Conservation (phyloP, 2,888 invertebrate species). For the Mesorhabditis spiculigera region DNA sequence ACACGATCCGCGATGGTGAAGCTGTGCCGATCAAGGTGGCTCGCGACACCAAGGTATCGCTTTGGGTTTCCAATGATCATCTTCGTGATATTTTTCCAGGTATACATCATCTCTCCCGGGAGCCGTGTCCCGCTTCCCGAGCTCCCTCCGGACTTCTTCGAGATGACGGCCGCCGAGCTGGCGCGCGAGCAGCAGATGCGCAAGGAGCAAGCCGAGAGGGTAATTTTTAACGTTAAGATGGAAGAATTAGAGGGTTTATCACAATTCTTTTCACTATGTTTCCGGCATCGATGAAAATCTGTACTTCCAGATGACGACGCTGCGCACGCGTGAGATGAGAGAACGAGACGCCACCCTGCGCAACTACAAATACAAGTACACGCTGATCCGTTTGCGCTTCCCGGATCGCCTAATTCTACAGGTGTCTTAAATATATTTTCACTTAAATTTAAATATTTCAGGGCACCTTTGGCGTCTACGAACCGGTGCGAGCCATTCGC, state of each 20-base stretch:
- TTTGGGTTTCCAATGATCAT: conserved; percentile 2
- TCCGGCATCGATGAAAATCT: background rate
- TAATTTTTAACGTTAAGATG: conserved; percentile 12
- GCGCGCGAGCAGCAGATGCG: conserved; percentile 36
- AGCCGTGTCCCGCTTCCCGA: conserved; percentile 61
- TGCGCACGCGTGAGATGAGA: conserved; percentile 90
- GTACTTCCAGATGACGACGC: conserved; percentile 67
- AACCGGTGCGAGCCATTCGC: conserved; percentile 35
- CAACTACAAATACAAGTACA: conserved; percentile 78
- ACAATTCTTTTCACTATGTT: background rate
- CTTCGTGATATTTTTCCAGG: conserved; percentile 19
- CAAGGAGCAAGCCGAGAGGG: conserved; percentile 35
- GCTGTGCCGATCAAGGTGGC: conserved; percentile 80
- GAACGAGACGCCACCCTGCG: conserved; percentile 81
- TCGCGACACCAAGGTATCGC: conserved; percentile 71
- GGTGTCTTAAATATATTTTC: conserved; percentile 25
- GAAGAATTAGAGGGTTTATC: background rate
- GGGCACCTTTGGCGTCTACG: conserved; percentile 46
- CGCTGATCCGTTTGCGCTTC: conserved; percentile 80
- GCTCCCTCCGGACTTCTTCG: conserved; percentile 81
- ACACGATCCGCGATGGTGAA: conserved; percentile 27
- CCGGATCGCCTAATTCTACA: conserved; percentile 66
- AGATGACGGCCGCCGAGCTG: conserved; percentile 76
- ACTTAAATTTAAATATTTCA: conserved; percentile 18
- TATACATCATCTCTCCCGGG: conserved; percentile 34